Evolutionary conservation across 2,113 vertebrate genomes (phyloP), one percentile per base, ranked within the genome.

Genomic region (Rostratula benghalensis): DNA sequence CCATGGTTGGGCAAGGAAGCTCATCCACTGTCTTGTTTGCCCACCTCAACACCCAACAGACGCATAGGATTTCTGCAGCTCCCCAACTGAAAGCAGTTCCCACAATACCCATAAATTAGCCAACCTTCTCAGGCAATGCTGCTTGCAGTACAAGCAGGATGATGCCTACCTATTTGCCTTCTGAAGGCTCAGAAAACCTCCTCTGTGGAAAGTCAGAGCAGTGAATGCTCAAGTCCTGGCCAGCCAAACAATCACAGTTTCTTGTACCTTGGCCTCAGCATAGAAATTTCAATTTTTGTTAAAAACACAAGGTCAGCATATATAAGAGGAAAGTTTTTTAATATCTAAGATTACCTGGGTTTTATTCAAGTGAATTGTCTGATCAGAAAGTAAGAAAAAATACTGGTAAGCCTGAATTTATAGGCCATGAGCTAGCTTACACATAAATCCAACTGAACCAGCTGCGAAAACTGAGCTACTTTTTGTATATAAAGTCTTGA

Each of bases 61-160:
- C 3, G 0, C 22, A 28, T 6, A 16, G 18, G 30, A 60, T 60
- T 77, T 82, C 57, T 54, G 28, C 54, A 80, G 5, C 37, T 46
- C 20, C 37, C 21, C 16, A 43, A 10, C 14, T 1, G 0, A 1
- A 3, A 57, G 31, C 21, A 39, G 21, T 13, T 63, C 15, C 14
- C 3, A 1, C 45, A 30, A 9, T 33, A 11, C 18, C 28, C 28
- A n/a, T 45, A 19, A 73, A 56, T 51, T 19, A 41, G 21, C 3
- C 8, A 48, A 45, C 11, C 4, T 54, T 67, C 91, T 68, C 53
- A 45, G 17, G 54, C 12, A 74, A 68, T 10, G 20, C 3, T 77
- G 30, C 57, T 59, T 37, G 39, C 20, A 71, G 45, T 23, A 60
- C 31, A 22, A 77, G 27, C 19, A 37, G n/a, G 24, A 43, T 37